Conservation (phyloP, 2,888 invertebrate species). For the Lasioglossum zephyrum region DNA sequence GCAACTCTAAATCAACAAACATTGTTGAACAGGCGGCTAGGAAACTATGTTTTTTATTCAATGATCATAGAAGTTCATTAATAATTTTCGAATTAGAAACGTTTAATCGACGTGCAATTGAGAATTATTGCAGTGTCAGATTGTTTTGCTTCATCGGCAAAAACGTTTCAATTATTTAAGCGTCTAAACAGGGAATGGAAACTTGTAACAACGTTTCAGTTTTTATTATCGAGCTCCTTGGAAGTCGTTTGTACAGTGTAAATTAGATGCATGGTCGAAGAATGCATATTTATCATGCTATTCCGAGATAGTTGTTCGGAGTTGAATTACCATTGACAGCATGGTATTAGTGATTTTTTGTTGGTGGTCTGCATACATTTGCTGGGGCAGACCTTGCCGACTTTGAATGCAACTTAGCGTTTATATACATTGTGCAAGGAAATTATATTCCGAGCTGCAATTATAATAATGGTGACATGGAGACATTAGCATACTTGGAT, state of each 20-base stretch:
- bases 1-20: not conserved
- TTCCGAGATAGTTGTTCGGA: not conserved
- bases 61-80: not conserved
- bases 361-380: not conserved
- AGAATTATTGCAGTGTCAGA: not conserved
- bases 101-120: not conserved
- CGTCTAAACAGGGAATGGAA: not conserved
- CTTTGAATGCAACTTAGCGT: not conserved
- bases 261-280: not conserved
- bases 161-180: not conserved
- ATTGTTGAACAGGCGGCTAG: not conserved
- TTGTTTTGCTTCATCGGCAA: not conserved
- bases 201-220: not conserved
- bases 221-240: not conserved
- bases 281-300: constrained; percentile 2
- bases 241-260: not conserved
- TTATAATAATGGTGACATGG: not conserved
- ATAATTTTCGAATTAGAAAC: not conserved
- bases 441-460: not conserved
- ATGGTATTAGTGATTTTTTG: not conserved
- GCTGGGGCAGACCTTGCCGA: not conserved
- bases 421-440: not conserved
- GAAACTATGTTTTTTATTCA: too few species aligned
- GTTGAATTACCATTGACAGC: not conserved
- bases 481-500: not conserved